Conservation (phyloP, 2,797 vertebrate species). For the Channallabes apus region DNA sequence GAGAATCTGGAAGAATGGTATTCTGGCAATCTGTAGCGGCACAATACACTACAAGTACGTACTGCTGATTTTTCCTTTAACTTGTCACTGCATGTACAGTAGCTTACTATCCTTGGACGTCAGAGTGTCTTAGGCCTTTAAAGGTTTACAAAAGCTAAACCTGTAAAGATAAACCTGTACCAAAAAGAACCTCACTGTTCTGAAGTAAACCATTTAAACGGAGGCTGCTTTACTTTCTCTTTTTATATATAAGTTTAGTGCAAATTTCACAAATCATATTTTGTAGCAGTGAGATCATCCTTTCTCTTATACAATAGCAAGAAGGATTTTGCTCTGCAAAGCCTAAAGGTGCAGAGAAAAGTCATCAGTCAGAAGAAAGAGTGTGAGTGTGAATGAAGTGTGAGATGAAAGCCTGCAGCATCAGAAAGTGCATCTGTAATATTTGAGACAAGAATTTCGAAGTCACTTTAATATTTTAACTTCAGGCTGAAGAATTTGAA, state of each 20-base stretch:
- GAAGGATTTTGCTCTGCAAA: neutral
- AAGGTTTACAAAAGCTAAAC: too few species aligned
- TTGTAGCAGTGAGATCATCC: too few species aligned
- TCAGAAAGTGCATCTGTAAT: neutral
- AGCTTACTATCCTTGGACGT: too few species aligned
- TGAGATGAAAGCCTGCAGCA: conserved; percentile 12
- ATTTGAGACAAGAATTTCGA: neutral
- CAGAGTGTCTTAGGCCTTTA: neutral
- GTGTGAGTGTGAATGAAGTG: neutral
- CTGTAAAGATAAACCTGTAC: neutral
- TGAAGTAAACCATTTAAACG: neutral
- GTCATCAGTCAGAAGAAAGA: neutral
- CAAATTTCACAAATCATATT: neutral
- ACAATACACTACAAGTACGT: neutral
- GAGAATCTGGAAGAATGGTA: neutral
- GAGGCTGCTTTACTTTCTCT: neutral
- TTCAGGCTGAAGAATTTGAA: neutral
- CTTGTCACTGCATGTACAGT: neutral
- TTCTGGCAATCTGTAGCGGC: neutral
- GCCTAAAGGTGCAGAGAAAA: neutral
- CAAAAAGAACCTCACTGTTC: neutral
- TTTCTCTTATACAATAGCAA: neutral
- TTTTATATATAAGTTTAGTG: too few species aligned
- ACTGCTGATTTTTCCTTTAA: neutral
- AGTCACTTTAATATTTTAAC: neutral